Conservation (phyloP, 2,113 vertebrate genomes). For the Picathartes gymnocephalus region DNA sequence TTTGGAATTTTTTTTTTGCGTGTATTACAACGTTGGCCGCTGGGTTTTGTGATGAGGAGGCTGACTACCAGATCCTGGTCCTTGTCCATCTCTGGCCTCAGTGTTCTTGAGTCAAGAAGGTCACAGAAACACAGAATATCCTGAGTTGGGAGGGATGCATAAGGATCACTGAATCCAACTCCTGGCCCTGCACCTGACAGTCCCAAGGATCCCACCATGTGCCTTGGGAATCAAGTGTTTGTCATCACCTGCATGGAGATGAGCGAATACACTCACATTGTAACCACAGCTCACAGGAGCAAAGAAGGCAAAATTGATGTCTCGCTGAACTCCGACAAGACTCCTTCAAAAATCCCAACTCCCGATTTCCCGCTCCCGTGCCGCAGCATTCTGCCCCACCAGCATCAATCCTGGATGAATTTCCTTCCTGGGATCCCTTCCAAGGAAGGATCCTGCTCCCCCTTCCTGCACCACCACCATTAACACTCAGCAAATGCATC, state of each 20-base stretch:
- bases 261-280: not conserved
- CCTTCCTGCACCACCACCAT: not conserved
- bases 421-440: not conserved
- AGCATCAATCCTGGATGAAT: not conserved
- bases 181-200: not conserved
- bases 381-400: not conserved
- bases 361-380: rapidly evolving
- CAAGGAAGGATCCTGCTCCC: not conserved
- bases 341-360: not conserved
- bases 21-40: not conserved
- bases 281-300: not conserved
- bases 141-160: not conserved
- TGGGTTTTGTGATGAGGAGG: not conserved
- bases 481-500: not conserved
- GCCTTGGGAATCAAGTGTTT: not conserved
- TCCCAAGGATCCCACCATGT: not conserved
- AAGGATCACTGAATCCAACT: not conserved
- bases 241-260: rapidly evolving
- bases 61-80: too few relatives aligned
- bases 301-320: not conserved
- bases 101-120: not conserved
- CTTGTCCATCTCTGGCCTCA: not conserved
- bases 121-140: not conserved
- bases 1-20: not conserved
- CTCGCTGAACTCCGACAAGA: not conserved